Evolutionary conservation across 1,140 invertebrate species (phyloP), one percentile per base, ranked within the genome.

Genomic region (Bombyx mori): DNA sequence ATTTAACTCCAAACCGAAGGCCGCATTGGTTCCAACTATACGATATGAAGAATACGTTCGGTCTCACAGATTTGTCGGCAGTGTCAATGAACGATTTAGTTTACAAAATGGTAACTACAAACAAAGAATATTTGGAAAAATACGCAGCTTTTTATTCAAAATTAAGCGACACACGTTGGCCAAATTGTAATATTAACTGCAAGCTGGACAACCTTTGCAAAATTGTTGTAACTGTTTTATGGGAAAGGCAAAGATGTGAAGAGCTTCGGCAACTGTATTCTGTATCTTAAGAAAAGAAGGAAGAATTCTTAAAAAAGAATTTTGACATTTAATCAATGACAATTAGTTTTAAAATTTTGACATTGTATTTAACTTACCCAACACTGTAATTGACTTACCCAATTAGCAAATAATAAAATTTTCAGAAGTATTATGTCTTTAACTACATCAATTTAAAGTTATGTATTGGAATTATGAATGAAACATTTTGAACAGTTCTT

Each of bases 1-100:
- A 96, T 75, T 58, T 89, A n/a, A 77, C 77, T 1, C 88, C 89
- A 0, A 64, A 86, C 7, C 55, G 81, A 58, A 68, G 73, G 52
- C 93, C 93, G 0, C 69, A 84, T 26, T 94, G 94, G 93, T 91
- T 88, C 52, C 87, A 91, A 72, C 88, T 92, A 7, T 95, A 94
- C 69, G 90, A 91, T 7, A 93, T 94, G 60, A 91, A 88, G 66
- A 88, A 92, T 47, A 89, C 89, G 49, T 95, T 91, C 70, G 86
- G 82, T 10, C 65, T 94, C 0, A 45, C 73, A 7, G 84, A 89
- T 51, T 75, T 91, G 0, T 79, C 81, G 5, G 82, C 90, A 0
- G 58, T 68, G 2, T 82, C 88, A 42, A 71, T 92, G 52, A 77
- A 90, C 43, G 55, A 76, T n/a, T 68, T 91, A 50, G 70, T 91